phyloP scores from a whole-genome alignment of 2,797 vertebrate species.

The Silurus lanzhouensis region DNA sequence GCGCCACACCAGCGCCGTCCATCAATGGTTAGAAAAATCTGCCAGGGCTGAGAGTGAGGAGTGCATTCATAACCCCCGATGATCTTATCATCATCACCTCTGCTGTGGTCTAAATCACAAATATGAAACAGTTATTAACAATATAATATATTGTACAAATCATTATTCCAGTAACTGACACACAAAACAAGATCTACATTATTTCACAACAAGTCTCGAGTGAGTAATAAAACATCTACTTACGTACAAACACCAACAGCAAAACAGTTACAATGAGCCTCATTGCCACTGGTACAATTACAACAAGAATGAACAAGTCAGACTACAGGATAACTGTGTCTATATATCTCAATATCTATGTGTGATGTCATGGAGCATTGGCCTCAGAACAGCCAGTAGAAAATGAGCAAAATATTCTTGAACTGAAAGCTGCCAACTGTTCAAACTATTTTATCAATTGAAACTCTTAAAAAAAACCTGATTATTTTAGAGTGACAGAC shows the following conservation, averaged over 20 bases:
- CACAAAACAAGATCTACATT: background rate
- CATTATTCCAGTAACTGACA: too few species aligned
- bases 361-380: conserved; percentile 2
- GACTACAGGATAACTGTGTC: background rate
- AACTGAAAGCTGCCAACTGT: conserved; percentile 49
- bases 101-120: conserved; percentile 30
- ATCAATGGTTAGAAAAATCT: conserved; percentile 64
- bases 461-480: background rate
- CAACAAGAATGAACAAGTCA: background rate
- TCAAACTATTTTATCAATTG: conserved; percentile 50
- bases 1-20: conserved; percentile 65
- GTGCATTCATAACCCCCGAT: conserved; percentile 70
- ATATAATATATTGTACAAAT: background rate
- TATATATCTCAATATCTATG: background rate
- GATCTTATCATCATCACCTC: conserved; percentile 70
- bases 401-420: conserved; percentile 2
- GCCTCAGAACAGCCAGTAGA: conserved; percentile 17
- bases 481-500: conserved; percentile 40
- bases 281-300: conserved; percentile 36
- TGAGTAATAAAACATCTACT: conserved; percentile 23
- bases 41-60: conserved; percentile 61
- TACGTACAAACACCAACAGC: conserved; percentile 49
- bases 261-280: conserved; percentile 43
- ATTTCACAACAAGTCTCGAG: background rate
- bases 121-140: background rate